Conservation (phyloP, 2,797 vertebrate genomes). For the Lepilemur ruficaudatus region DNA sequence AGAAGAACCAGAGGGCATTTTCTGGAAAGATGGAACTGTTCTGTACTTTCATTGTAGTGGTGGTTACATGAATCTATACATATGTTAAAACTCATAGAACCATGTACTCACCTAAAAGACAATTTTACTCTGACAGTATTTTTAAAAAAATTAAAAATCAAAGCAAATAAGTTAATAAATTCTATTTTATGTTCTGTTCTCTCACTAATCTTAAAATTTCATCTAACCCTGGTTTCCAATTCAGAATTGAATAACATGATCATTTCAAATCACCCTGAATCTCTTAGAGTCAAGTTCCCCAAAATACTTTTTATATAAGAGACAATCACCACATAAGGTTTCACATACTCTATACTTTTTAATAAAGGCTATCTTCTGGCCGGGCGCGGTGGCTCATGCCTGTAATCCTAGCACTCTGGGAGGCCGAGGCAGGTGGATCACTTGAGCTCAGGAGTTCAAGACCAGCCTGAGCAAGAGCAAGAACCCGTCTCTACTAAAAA, state of each 20-base stretch:
- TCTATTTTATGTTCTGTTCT: not conserved
- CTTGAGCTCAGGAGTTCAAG: no score
- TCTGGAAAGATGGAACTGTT: not conserved
- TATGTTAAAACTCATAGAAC: constrained; percentile 20
- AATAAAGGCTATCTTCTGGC: not conserved
- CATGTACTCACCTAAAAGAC: not conserved
- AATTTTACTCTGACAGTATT: not conserved
- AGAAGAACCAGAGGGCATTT: not conserved
- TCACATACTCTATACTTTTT: constrained; percentile 13
- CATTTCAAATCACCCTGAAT: constrained; percentile 44
- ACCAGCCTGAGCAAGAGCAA: no score
- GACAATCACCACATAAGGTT: not conserved
- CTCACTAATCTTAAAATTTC: constrained; percentile 8
- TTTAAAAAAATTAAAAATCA: not conserved
- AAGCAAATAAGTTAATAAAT: constrained; percentile 22
- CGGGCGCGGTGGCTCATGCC: no score
- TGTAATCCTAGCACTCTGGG: no score
- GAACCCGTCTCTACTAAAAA: no score
- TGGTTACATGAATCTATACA: not conserved
- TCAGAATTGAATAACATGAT: constrained; percentile 18
- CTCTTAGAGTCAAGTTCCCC: constrained; percentile 21
- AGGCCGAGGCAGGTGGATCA: no score
- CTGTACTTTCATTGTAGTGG: not conserved
- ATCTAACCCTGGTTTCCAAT: constrained; percentile 30
- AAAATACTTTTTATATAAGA: constrained; percentile 7